phyloP scores from a whole-genome alignment of 2,797 vertebrate genomes.

The Danio tinwini region DNA sequence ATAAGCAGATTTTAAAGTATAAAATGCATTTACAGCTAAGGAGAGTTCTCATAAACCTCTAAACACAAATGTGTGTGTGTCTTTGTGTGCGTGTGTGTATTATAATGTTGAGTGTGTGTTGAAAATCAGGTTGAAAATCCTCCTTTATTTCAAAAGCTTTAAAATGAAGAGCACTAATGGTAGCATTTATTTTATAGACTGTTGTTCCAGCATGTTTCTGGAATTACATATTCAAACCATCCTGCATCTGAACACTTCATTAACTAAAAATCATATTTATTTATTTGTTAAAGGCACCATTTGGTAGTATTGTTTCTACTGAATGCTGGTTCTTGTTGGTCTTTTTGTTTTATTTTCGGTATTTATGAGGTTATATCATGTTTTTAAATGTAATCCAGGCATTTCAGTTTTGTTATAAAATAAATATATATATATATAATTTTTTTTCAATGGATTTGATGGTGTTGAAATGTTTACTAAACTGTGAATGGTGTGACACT shows the following conservation, averaged over 20 bases:
- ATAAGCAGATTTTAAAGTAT: no score
- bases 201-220: constrained; percentile 29
- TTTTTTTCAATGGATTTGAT: constrained; percentile 35
- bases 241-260: neutral
- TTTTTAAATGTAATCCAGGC: constrained; percentile 73
- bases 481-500: constrained; percentile 77
- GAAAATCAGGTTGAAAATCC: constrained; percentile 8
- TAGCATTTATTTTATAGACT: constrained; percentile 28
- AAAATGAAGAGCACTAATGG: constrained; percentile 30
- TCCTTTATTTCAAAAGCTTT: constrained; percentile 21
- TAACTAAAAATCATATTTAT: neutral
- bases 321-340: constrained; percentile 29
- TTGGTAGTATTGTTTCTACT: constrained; percentile 7
- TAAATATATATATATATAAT: constrained; percentile 32
- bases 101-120: no score
- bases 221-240: constrained; percentile 7
- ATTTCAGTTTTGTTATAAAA: constrained; percentile 73
- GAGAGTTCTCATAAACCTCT: no score
- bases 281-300: neutral
- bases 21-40: no score
- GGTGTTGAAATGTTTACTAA: constrained; percentile 63
- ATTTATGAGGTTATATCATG: neutral
- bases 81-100: neutral
- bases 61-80: constrained; percentile 23
- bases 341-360: neutral